phyloP scores from a whole-genome alignment of 2,113 vertebrate genomes.

The Oxygymnocypris stewartii region DNA sequence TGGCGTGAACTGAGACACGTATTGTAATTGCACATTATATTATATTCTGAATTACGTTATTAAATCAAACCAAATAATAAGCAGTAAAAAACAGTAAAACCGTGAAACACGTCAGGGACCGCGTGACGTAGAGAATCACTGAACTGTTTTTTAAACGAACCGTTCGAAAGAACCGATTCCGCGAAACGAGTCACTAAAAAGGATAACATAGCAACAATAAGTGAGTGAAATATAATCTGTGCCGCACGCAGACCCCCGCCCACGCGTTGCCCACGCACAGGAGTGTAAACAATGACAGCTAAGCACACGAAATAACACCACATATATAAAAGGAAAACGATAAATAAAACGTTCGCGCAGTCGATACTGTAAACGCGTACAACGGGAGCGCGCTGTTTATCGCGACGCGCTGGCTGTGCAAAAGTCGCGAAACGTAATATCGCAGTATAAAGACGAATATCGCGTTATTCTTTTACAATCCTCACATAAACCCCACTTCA shows the following conservation, averaged over 20 bases:
- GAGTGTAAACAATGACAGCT: conserved; percentile 54
- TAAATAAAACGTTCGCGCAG: neutral
- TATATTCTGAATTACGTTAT: neutral
- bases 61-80: neutral
- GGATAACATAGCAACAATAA: neutral
- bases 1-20: neutral
- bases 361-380: conserved; percentile 1
- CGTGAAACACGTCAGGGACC: neutral
- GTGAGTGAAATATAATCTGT: conserved; percentile 17
- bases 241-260: conserved; percentile 27
- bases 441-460: neutral
- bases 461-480: neutral
- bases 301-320: no score
- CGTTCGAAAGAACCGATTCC: conserved; percentile 4
- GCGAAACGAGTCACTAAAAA: neutral
- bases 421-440: neutral
- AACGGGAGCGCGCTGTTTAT: neutral
- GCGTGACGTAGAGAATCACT: neutral
- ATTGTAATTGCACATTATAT: neutral
- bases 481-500: neutral
- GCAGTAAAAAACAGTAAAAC: neutral
- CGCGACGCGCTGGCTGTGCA: neutral
- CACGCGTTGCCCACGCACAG: conserved; percentile 37
- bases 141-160: neutral
- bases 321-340: neutral